phyloP scores from a whole-genome alignment of 2,888 invertebrate species.

The Oegoconia quadripuncta region DNA sequence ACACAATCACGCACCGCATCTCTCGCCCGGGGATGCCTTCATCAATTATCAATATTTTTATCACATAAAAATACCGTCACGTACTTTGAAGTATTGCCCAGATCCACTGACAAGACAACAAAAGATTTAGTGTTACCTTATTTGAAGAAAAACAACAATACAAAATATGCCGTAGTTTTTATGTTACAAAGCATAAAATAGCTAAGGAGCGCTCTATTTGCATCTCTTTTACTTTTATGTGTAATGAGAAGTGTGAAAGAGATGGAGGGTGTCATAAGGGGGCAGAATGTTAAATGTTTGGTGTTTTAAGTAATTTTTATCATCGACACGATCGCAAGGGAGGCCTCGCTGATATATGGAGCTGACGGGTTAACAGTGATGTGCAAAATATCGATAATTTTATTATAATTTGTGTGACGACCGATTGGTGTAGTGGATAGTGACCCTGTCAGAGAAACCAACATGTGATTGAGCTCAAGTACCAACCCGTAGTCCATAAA shows the following conservation, averaged over 20 bases:
- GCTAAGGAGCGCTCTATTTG: constrained; percentile 13
- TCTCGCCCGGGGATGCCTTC: constrained; percentile 26
- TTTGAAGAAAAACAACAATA: constrained; percentile 25
- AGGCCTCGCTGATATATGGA: constrained; percentile 69
- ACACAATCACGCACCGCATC: constrained; percentile 38
- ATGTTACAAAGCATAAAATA: constrained; percentile 36
- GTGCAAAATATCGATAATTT: constrained; percentile 39
- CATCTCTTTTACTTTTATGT: constrained; percentile 30
- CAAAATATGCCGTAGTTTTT: constrained; percentile 28
- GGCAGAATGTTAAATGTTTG: constrained; percentile 71
- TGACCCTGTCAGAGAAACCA: no score
- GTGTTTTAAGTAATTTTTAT: constrained; percentile 79
- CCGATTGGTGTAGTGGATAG: background rate
- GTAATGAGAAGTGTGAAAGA: constrained; percentile 32
- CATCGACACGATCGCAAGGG: constrained; percentile 73
- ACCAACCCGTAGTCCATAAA: no score
- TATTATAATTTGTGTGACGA: constrained; percentile 1
- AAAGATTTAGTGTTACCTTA: constrained; percentile 48
- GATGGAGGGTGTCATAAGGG: constrained; percentile 46
- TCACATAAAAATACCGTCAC: constrained; percentile 56
- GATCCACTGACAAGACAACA: constrained; percentile 58
- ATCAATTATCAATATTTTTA: constrained; percentile 64
- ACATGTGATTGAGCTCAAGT: no score
- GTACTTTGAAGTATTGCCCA: constrained; percentile 52
- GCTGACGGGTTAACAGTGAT: constrained; percentile 57